Evolutionary conservation across 2,888 invertebrate species (phyloP), one percentile per base, ranked within the genome.

Genomic region (Cataglyphis livida): DNA sequence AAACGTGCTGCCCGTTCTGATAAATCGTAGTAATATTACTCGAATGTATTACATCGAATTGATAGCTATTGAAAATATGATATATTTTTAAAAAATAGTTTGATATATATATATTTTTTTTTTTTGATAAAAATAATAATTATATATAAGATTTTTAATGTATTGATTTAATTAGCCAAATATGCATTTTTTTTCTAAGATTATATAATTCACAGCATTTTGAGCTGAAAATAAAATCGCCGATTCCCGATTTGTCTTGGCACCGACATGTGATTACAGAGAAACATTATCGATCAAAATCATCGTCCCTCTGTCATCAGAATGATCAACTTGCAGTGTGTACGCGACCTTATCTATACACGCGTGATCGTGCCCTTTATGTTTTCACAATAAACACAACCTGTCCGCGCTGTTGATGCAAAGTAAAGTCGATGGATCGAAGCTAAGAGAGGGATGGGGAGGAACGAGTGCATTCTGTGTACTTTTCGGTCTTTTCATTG

Each of bases 341-440:
- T 87, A 89, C 81, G 86, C 82, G 85, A 81, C 73, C 88, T 89
- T 89, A 90, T 89, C 84, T 85, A 83, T 85, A 87, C 85, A 88
- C 51, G 78, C 85, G 64, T 44, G 79, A 62, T 38, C 88, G 81
- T 84, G 51, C 84, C 85, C 89, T 85, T 86, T 86, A 71, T 93
- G 92, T 93, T 94, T 93, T 93, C 92, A 93, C 83, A 92, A 92
- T 92, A 94, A 94, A 94, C 92, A 93, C 91, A 93, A 93, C 93
- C 93, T 93, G 94, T 91, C 91, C 92, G 87, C 92, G 87, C 79
- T 84, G 82, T 82, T 86, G 87, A 81, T 86, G 88, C 82, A 81
- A 90, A 92, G 91, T 90, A 91, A 92, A 92, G 92, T 89, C 87
- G 88, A 76, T 64, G 74, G 87, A 44, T 35, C 59, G 59, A 79